Evolutionary conservation across 2,113 vertebrate species (phyloP).

Genomic region (Megalops atlanticus): DNA sequence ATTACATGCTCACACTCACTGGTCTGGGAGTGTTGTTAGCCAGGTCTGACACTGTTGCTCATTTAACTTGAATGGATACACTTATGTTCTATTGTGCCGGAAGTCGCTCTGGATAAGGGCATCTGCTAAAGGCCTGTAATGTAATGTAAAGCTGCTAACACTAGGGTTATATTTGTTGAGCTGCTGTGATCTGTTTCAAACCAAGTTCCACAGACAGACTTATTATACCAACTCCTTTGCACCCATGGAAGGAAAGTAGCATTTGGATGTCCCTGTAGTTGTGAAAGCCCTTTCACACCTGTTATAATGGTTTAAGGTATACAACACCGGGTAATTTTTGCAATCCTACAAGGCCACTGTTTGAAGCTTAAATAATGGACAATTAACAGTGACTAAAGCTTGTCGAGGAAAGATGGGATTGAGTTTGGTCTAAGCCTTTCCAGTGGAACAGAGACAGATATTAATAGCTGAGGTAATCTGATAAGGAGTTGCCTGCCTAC

Average conservation of each 20-base stretch:
- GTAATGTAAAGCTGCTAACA: background rate
- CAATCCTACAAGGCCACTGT: slow-evolving; percentile 32
- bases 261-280: too few relatives aligned
- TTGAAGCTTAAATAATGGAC: slow-evolving; percentile 48
- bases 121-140: too few relatives aligned
- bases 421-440: slow-evolving; percentile 62
- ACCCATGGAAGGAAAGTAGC: too few relatives aligned
- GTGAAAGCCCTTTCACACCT: background rate
- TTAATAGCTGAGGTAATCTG: slow-evolving; percentile 68
- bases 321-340: slow-evolving; percentile 15
- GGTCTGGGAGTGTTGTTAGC: too few relatives aligned
- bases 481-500: slow-evolving; percentile 60
- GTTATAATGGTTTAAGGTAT: slow-evolving; percentile 10
- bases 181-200: too few relatives aligned
- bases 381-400: slow-evolving; percentile 58
- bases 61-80: too few relatives aligned
- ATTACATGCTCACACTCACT: too few relatives aligned
- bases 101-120: too few relatives aligned
- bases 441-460: slow-evolving; percentile 58
- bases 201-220: too few relatives aligned
- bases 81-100: too few relatives aligned
- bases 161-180: background rate
- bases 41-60: too few relatives aligned
- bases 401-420: slow-evolving; percentile 64
- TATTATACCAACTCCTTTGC: too few relatives aligned